phyloP scores from a whole-genome alignment of 1,140 invertebrate genomes.

The Helicoverpa armigera region DNA sequence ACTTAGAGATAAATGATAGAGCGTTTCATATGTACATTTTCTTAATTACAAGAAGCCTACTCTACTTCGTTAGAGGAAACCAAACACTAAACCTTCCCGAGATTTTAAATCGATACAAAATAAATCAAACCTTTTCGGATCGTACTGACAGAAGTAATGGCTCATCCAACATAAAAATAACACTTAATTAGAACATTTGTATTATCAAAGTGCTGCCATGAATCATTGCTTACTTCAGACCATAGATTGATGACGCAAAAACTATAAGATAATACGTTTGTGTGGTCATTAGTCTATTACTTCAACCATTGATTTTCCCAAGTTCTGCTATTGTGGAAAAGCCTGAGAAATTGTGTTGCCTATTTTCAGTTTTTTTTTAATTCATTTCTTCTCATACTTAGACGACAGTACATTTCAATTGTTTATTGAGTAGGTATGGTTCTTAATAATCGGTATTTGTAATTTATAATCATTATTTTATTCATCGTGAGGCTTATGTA shows the following conservation, averaged over 20 bases:
- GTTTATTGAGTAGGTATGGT: neutral
- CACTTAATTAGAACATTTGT: conserved; percentile 37
- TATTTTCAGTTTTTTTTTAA: neutral
- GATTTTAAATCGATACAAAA: neutral
- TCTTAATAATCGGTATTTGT: neutral
- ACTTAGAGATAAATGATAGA: too few relatives aligned
- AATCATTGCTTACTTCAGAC: conserved; percentile 25
- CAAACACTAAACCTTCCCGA: too few relatives aligned
- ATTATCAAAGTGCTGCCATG: conserved; percentile 15
- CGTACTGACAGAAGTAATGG: neutral
- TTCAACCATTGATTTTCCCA: conserved; percentile 11
- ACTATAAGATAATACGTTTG: neutral
- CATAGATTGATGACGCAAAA: conserved; percentile 18
- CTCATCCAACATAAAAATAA: neutral
- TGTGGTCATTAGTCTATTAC: neutral
- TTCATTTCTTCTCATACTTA: neutral
- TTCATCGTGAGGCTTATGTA: too few relatives aligned
- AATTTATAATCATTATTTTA: neutral
- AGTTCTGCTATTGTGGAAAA: neutral
- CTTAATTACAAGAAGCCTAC: too few relatives aligned
- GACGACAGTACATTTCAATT: neutral
- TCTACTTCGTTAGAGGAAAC: too few relatives aligned
- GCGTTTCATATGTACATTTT: too few relatives aligned
- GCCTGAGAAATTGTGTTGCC: neutral
- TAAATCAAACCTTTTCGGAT: conserved; percentile 23